Percentiles rank a stretch among this genome's conserved stretches.
These are phyloP conservation scores for Cuculus canorus DNA, from an alignment of 2,797 vertebrate species.

Conservation along the genomic window DNA sequence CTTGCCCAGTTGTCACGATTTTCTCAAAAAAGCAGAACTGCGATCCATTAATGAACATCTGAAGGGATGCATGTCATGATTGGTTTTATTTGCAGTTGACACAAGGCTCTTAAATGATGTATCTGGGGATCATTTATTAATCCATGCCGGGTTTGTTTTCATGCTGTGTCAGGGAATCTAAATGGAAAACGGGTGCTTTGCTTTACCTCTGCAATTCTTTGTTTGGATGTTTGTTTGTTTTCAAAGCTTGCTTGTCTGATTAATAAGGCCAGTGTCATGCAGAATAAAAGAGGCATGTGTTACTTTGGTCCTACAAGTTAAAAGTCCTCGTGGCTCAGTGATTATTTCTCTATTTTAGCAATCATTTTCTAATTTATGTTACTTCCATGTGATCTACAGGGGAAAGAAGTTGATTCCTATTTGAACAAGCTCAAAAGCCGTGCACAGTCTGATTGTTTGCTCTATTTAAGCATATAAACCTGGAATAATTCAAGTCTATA, in stretches of 20 bases:
- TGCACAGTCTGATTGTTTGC: neutral
- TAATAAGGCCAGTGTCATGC: neutral
- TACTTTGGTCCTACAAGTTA: neutral
- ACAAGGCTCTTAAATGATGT: neutral
- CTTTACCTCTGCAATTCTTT: slow-evolving; percentile 8
- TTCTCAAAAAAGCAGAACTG: neutral
- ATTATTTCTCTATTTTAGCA: neutral
- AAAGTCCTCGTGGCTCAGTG: neutral
- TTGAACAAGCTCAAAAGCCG: neutral
- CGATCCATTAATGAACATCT: neutral
- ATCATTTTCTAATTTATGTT: neutral
- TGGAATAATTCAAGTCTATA: neutral
- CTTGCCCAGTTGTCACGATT: neutral
- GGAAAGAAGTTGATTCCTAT: neutral
- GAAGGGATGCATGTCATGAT: neutral
- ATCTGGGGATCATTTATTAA: slow-evolving; percentile 16
- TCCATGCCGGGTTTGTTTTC: neutral
- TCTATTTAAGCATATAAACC: neutral
- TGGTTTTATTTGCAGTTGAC: neutral
- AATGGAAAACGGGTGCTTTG: neutral
- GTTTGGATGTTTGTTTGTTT: slow-evolving; percentile 49
- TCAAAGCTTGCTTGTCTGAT: slow-evolving; percentile 1
- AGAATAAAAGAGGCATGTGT: neutral
- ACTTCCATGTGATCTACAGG: neutral
- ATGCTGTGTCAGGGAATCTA: slow-evolving; percentile 17